Percentiles rank a stretch among this genome's conserved stretches.
Evolutionary conservation across 1,140 invertebrate genomes (phyloP).

Genomic region (Halotydeus destructor): DNA sequence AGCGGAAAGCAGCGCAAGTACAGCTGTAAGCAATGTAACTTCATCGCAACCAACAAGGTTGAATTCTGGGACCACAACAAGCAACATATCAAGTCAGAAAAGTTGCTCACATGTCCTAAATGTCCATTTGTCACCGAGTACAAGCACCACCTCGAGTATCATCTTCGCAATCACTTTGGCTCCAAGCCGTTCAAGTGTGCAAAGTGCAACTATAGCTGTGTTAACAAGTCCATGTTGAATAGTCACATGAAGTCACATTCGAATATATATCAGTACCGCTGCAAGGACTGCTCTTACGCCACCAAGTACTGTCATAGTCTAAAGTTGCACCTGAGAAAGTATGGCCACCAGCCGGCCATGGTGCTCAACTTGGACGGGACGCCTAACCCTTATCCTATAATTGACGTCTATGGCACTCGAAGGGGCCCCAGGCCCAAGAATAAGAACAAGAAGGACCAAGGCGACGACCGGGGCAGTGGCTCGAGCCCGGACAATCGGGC

Average conservation of each 20-base stretch:
- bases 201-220: constrained; percentile 76
- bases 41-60: constrained; percentile 57
- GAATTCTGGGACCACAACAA: constrained; percentile 76
- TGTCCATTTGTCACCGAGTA: constrained; percentile 96
- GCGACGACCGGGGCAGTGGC: too few species aligned
- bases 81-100: constrained; percentile 75
- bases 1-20: constrained; percentile 29
- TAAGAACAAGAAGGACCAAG: too few species aligned
- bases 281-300: constrained; percentile 81
- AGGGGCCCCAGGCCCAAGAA: constrained; percentile 49
- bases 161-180: constrained; percentile 79
- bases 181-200: constrained; percentile 90
- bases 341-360: constrained; percentile 59
- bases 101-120: constrained; percentile 65
- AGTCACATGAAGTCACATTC: constrained; percentile 96
- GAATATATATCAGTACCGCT: constrained; percentile 85
- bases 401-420: constrained; percentile 69
- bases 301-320: constrained; percentile 96
- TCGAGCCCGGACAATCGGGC: too few species aligned
- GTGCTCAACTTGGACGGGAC: constrained; percentile 68
- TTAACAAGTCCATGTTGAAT: constrained; percentile 98
- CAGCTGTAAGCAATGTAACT: constrained; percentile 78
- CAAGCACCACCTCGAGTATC: constrained; percentile 96
- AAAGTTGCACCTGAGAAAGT: constrained; percentile 84
- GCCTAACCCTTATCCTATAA: constrained; percentile 51